Evolutionary conservation across 2,888 invertebrate species (phyloP).

Genomic region (Mycalesis mineus): DNA sequence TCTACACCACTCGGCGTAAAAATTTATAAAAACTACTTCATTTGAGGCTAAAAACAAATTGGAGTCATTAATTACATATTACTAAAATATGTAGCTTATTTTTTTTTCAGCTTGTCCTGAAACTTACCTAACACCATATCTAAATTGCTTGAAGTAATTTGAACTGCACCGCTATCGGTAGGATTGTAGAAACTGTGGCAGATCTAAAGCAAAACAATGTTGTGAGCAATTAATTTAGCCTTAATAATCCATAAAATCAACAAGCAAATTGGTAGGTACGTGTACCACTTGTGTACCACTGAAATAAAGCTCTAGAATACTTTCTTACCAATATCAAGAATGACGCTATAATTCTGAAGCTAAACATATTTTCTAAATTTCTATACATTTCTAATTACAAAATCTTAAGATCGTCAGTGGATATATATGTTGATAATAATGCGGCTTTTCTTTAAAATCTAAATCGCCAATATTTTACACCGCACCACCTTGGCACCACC

Average conservation of each 20-base stretch:
- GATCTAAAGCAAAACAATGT: conserved; percentile 67
- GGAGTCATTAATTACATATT: background rate
- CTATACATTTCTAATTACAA: conserved; percentile 13
- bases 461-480: conserved; percentile 6
- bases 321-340: conserved; percentile 59
- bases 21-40: conserved; percentile 98
- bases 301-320: conserved; percentile 20
- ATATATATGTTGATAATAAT: background rate
- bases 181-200: conserved; percentile 83
- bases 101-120: conserved; percentile 2
- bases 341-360: conserved; percentile 48
- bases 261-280: conserved; percentile 41
- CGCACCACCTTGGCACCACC: conserved; percentile 4
- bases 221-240: conserved; percentile 50
- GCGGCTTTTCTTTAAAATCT: conserved; percentile 10
- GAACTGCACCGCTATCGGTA: conserved; percentile 88
- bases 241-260: conserved; percentile 62
- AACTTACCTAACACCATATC: conserved; percentile 89
- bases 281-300: conserved; percentile 41
- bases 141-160: conserved; percentile 88
- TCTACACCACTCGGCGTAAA: conserved; percentile 99
- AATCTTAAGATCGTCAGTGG: background rate
- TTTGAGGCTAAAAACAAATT: conserved; percentile 86
- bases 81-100: background rate
- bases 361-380: conserved; percentile 42